These are phyloP conservation scores for Craseonycteris thonglongyai DNA, from an alignment of 2,113 vertebrate genomes.

Conservation along the genomic window DNA sequence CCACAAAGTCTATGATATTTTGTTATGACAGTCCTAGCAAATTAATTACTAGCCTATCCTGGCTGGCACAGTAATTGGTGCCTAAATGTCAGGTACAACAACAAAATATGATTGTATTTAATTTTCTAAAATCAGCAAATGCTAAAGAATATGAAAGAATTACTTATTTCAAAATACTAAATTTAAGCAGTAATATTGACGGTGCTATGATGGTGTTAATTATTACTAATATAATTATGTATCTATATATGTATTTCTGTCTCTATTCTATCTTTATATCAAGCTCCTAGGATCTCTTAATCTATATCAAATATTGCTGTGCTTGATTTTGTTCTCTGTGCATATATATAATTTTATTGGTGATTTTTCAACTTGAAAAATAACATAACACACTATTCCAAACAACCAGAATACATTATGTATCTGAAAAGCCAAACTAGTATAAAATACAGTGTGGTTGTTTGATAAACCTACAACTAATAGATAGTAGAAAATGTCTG, in stretches of 20 bases:
- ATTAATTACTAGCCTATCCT: background rate
- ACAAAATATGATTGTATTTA: background rate
- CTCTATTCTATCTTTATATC: background rate
- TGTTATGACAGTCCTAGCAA: background rate
- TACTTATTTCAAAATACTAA: background rate
- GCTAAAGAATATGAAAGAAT: background rate
- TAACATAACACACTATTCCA: background rate
- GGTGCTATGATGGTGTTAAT: background rate
- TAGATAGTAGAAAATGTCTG: background rate
- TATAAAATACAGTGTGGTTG: background rate
- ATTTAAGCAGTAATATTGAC: background rate
- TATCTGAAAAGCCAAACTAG: background rate
- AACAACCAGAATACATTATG: background rate
- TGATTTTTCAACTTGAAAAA: background rate
- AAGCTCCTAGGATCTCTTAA: background rate
- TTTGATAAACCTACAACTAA: background rate
- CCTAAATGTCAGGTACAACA: background rate
- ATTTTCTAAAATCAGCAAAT: background rate
- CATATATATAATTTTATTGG: background rate
- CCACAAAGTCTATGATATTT: background rate
- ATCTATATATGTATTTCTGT: background rate
- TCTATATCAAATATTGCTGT: background rate
- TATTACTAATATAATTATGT: background rate
- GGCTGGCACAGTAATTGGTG: background rate
- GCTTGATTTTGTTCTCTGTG: background rate